Evolutionary conservation across 2,113 vertebrate genomes (phyloP).

Genomic region (Hippocampus abdominalis): DNA sequence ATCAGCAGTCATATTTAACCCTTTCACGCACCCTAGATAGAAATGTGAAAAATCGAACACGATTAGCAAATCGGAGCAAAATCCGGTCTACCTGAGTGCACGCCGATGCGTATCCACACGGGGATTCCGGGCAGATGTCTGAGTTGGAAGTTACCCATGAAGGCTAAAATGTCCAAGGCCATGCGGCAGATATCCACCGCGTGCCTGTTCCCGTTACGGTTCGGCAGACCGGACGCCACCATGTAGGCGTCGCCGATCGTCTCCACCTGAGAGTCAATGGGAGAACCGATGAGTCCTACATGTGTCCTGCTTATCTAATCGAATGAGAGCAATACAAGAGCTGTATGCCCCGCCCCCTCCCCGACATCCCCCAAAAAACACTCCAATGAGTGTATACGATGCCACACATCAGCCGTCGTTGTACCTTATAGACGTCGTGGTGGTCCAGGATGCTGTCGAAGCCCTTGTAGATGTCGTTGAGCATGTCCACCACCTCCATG

Average conservation of each 20-base stretch:
- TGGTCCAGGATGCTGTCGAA: slow-evolving; percentile 93
- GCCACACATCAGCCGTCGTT: too few relatives aligned
- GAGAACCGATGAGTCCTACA: too few relatives aligned
- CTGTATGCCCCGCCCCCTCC: too few relatives aligned
- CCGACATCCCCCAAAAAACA: too few relatives aligned
- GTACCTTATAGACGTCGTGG: slow-evolving; percentile 96
- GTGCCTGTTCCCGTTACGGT: slow-evolving; percentile 88
- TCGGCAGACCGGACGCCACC: slow-evolving; percentile 92
- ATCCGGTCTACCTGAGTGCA: slow-evolving; percentile 86
- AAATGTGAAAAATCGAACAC: too few relatives aligned
- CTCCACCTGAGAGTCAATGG: slow-evolving; percentile 79
- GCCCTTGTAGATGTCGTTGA: slow-evolving; percentile 95
- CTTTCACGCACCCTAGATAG: too few relatives aligned
- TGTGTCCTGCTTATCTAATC: too few relatives aligned
- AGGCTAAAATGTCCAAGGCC: slow-evolving; percentile 92
- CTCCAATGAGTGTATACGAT: too few relatives aligned
- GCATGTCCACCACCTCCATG: slow-evolving; percentile 98
- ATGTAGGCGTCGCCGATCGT: slow-evolving; percentile 89
- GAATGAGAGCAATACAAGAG: too few relatives aligned
- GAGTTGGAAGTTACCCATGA: slow-evolving; percentile 91
- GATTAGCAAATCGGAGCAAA: too few relatives aligned
- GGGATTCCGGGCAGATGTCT: slow-evolving; percentile 88
- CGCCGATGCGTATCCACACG: slow-evolving; percentile 94
- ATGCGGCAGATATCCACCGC: slow-evolving; percentile 91
- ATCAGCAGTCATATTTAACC: neutral